phyloP scores from a whole-genome alignment of 2,113 vertebrate species.

The Ammospiza nelsoni region DNA sequence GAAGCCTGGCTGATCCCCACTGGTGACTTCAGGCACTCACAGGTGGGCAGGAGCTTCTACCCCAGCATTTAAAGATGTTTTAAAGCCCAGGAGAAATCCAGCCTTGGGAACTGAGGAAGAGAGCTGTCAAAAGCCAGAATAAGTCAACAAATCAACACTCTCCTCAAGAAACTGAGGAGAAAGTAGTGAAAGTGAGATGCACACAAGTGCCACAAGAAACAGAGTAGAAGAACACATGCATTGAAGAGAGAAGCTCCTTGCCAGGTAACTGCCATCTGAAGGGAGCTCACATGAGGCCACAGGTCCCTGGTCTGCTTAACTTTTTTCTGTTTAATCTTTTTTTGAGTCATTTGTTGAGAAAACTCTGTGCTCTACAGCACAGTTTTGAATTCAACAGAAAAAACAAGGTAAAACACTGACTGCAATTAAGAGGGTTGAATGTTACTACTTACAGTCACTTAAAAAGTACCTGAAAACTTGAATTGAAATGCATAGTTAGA shows the following conservation, averaged over 20 bases:
- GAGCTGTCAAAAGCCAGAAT: neutral
- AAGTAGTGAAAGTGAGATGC: neutral
- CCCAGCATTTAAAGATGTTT: neutral
- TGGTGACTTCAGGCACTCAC: neutral
- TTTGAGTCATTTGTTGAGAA: neutral
- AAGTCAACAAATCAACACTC: neutral
- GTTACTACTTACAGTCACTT: neutral
- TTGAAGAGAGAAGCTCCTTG: neutral
- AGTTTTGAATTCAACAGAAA: neutral
- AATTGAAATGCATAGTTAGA: neutral
- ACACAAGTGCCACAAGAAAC: neutral
- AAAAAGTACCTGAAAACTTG: neutral
- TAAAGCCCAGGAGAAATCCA: neutral
- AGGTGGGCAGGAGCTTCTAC: neutral
- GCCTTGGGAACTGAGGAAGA: neutral
- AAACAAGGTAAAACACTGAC: neutral
- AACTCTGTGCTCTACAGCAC: neutral
- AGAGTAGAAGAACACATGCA: rapidly evolving
- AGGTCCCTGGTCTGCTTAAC: neutral
- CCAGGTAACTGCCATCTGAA: neutral
- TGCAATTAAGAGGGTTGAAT: neutral
- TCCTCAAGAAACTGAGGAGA: neutral
- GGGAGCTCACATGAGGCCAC: neutral
- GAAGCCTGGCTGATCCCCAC: neutral
- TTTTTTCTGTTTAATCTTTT: neutral